Evolutionary conservation across 2,113 vertebrate species (phyloP).

Genomic region (Neodon shergylaensis): DNA sequence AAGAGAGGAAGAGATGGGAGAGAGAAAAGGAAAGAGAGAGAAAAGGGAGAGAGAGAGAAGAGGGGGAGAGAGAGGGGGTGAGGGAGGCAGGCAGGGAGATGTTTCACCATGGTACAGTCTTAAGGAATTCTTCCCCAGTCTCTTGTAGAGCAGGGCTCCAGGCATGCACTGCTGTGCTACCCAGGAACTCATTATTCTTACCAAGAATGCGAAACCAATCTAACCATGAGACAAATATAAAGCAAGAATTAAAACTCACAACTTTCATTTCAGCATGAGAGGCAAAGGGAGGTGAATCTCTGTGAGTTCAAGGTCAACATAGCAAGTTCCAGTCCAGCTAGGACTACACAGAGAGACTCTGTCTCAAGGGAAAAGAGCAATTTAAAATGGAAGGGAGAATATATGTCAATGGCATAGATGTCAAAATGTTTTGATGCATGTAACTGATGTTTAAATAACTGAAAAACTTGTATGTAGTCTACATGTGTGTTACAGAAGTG

Average conservation of each 20-base stretch:
- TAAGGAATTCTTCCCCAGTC: background rate
- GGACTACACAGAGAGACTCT: background rate
- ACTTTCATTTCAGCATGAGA: background rate
- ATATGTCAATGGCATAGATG: background rate
- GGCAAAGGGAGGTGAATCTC: background rate
- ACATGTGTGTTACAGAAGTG: background rate
- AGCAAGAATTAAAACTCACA: conserved; percentile 26
- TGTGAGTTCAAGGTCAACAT: background rate
- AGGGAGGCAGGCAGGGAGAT: background rate
- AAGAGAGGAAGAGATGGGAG: background rate
- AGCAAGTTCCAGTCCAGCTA: background rate
- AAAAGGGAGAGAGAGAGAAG: fast-evolving
- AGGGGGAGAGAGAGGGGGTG: background rate
- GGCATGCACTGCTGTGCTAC: background rate
- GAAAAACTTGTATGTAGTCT: background rate
- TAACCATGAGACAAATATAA: conserved; percentile 23
- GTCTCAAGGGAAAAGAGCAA: background rate
- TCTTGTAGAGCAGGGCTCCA: background rate
- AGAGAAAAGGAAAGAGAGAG: background rate
- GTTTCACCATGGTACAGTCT: background rate
- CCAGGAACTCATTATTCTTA: background rate
- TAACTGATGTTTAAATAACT: conserved; percentile 25
- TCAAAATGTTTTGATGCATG: background rate
- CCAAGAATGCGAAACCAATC: background rate
- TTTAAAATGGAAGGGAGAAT: background rate